A percentile compares a stretch with the other conserved stretches of the same genome.
Evolutionary conservation across 2,797 vertebrate species (phyloP).

Genomic region (Petrocephalus schoutedeni): DNA sequence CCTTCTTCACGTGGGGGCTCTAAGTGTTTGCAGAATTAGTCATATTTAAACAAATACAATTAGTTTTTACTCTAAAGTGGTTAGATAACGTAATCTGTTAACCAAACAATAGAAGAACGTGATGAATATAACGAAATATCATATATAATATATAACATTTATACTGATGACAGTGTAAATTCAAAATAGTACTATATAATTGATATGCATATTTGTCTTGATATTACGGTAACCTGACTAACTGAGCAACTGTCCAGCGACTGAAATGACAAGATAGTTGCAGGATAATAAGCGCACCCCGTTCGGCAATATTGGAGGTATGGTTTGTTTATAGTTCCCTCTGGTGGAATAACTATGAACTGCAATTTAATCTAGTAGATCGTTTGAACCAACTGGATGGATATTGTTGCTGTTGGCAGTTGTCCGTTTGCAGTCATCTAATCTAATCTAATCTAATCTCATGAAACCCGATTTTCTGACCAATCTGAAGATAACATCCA

Average conservation of each 20-base stretch:
- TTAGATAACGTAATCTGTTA: not conserved
- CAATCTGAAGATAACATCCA: not conserved
- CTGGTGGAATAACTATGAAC: constrained; percentile 40
- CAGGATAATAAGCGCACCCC: not conserved
- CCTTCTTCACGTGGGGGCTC: not conserved
- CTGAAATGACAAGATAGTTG: not conserved
- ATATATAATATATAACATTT: not conserved
- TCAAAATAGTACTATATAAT: not conserved
- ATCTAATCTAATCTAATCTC: constrained; percentile 33
- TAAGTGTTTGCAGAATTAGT: not conserved
- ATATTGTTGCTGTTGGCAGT: not conserved
- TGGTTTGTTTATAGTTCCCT: constrained; percentile 33
- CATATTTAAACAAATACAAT: not conserved
- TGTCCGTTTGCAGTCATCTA: constrained; percentile 34
- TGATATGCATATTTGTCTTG: not conserved
- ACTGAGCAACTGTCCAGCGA: not conserved
- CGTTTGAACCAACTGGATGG: not conserved
- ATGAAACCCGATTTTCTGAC: constrained; percentile 27
- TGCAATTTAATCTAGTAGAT: constrained; percentile 6
- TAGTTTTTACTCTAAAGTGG: not conserved
- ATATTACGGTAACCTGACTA: not conserved
- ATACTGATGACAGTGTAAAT: not conserved
- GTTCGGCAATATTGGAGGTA: not conserved
- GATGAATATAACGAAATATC: not conserved
- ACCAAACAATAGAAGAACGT: not conserved